phyloP scores from a whole-genome alignment of 1,140 invertebrate genomes.

The Contarinia nasturtii region DNA sequence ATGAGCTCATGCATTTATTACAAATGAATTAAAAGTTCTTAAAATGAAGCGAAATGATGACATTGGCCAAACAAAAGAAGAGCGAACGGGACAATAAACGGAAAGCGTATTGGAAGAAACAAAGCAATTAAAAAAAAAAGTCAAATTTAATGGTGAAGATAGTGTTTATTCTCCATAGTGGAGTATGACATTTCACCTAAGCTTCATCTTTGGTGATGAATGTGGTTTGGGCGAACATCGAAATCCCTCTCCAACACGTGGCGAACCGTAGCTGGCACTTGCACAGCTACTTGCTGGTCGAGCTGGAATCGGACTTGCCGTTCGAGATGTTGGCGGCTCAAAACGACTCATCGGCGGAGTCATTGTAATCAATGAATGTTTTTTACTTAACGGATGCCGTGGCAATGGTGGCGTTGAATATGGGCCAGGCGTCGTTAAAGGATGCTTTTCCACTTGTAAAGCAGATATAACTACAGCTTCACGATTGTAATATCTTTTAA shows the following conservation, averaged over 20 bases:
- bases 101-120: too few species aligned
- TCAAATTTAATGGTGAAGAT: too few species aligned
- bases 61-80: too few species aligned
- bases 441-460: constrained; percentile 81
- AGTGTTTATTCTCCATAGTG: too few species aligned
- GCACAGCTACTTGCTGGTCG: constrained; percentile 26
- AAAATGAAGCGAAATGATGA: too few species aligned
- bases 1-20: too few species aligned
- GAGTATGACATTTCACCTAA: constrained; percentile 59
- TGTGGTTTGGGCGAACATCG: constrained; percentile 40
- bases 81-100: too few species aligned
- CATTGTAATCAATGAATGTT: constrained; percentile 14
- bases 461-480: constrained; percentile 84
- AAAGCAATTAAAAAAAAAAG: neutral
- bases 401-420: constrained; percentile 41
- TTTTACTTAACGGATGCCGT: constrained; percentile 24
- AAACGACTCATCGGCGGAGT: constrained; percentile 21
- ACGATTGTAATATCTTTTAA: constrained; percentile 68
- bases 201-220: constrained; percentile 77
- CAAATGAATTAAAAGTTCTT: too few species aligned
- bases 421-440: constrained; percentile 67
- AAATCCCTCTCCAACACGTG: constrained; percentile 25
- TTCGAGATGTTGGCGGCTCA: constrained; percentile 25
- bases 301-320: constrained; percentile 30
- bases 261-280: constrained; percentile 30